Evolutionary conservation across 2,888 invertebrate genomes (phyloP).

Genomic region (Desoria tigrina): DNA sequence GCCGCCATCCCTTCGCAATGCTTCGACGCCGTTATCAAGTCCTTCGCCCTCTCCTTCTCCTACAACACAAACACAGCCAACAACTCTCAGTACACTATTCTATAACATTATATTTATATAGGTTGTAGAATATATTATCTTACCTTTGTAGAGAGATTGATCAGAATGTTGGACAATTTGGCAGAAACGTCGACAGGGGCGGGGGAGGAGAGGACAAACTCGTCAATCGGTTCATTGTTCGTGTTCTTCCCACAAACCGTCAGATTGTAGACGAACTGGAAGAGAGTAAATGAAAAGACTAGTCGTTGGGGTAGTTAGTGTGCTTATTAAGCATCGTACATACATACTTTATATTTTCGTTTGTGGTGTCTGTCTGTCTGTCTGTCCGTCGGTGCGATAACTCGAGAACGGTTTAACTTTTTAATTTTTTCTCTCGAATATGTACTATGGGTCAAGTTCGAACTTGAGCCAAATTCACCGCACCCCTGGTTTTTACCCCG

Average conservation of each 20-base stretch:
- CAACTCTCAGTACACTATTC: no score
- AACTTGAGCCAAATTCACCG: no score
- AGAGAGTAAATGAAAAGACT: background rate
- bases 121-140: background rate
- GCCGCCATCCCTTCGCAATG: constrained; percentile 98
- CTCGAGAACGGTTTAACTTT: no score
- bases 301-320: background rate
- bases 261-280: constrained; percentile 88
- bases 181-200: constrained; percentile 98
- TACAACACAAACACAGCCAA: no score
- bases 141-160: constrained; percentile 78
- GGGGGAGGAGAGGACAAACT: constrained; percentile 97
- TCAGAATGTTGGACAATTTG: constrained; percentile 89
- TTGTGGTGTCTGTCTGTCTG: no score
- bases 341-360: no score
- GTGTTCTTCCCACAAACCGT: constrained; percentile 97
- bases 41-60: constrained; percentile 98
- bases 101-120: no score
- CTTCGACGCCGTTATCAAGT: constrained; percentile 90
- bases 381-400: no score
- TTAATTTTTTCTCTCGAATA: no score
- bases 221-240: constrained; percentile 93
- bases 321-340: no score
- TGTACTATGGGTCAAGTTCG: no score
- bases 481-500: no score